A percentile compares a stretch with the other conserved stretches of the same genome.
Conservation (phyloP, 1,140 invertebrate genomes). For the Musca vetustissima region DNA sequence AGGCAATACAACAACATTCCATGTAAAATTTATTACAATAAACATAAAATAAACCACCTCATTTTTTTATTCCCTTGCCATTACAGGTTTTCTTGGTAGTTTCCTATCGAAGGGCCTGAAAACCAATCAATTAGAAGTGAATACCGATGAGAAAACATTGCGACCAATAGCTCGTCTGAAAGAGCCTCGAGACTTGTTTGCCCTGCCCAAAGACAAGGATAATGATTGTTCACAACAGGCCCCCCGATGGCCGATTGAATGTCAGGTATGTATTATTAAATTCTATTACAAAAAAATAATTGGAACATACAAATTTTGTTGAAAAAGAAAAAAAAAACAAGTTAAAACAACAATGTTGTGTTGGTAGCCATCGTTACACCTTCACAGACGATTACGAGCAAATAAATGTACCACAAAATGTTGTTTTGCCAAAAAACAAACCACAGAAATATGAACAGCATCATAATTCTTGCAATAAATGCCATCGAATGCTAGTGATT, state of each 20-base stretch:
- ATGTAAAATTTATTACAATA: not conserved
- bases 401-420: no score
- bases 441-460: no score
- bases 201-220: conserved; percentile 67
- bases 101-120: conserved; percentile 59
- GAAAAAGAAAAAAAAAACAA: not conserved
- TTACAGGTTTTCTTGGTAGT: conserved; percentile 50
- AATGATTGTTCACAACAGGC: conserved; percentile 70
- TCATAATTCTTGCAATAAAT: no score
- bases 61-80: conserved; percentile 7
- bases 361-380: no score
- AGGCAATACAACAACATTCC: no score
- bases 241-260: conserved; percentile 85
- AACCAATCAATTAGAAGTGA: conserved; percentile 67
- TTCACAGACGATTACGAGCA: no score
- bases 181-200: conserved; percentile 69
- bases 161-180: conserved; percentile 64
- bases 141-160: conserved; percentile 65
- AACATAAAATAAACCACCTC: not conserved
- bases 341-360: no score
- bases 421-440: no score
- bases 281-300: not conserved
- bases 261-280: conserved; percentile 64
- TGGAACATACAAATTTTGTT: no score
- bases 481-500: no score